A percentile compares a stretch with the other conserved stretches of the same genome.
Conservation (phyloP, 2,888 invertebrate species). For the Sturmia bella region DNA sequence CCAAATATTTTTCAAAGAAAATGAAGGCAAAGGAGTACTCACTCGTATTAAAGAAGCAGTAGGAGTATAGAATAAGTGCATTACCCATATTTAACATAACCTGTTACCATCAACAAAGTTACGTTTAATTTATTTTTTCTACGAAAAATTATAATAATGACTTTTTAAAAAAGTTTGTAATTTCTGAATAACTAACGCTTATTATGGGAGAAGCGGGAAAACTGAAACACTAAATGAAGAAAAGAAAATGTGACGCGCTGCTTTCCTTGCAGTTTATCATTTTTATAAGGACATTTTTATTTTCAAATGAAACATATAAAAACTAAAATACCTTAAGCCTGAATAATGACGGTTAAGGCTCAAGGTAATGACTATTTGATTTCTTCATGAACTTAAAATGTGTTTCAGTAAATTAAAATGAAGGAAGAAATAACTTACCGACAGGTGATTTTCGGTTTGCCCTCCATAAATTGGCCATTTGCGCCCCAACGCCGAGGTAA, state of each 20-base stretch:
- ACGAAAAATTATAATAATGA: slow-evolving; percentile 66
- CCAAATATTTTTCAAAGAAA: slow-evolving; percentile 30
- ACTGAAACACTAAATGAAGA: slow-evolving; percentile 15
- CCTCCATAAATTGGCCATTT: slow-evolving; percentile 85
- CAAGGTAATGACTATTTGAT: slow-evolving; percentile 61
- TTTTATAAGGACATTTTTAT: slow-evolving; percentile 66
- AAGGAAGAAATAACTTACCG: slow-evolving; percentile 70
- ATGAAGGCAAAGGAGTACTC: slow-evolving; percentile 12
- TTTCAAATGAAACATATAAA: slow-evolving; percentile 17
- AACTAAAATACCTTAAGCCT: slow-evolving; percentile 61
- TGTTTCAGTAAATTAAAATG: background rate
- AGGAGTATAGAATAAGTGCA: slow-evolving; percentile 55
- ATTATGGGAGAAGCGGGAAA: slow-evolving; percentile 1
- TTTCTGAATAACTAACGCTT: slow-evolving; percentile 60
- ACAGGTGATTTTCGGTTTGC: slow-evolving; percentile 86
- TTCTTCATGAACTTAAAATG: slow-evolving; percentile 2
- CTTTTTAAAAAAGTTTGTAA: slow-evolving; percentile 68
- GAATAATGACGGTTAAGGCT: slow-evolving; percentile 58
- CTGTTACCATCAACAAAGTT: slow-evolving; percentile 69
- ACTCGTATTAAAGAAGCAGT: background rate
- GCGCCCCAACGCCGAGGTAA: slow-evolving; percentile 87
- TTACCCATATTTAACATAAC: slow-evolving; percentile 66
- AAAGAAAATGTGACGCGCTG: slow-evolving; percentile 61
- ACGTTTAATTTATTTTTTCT: slow-evolving; percentile 27
- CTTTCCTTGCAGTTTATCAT: slow-evolving; percentile 67